Conservation (phyloP, 2,113 vertebrate genomes). For the Sapayoa aenigma region DNA sequence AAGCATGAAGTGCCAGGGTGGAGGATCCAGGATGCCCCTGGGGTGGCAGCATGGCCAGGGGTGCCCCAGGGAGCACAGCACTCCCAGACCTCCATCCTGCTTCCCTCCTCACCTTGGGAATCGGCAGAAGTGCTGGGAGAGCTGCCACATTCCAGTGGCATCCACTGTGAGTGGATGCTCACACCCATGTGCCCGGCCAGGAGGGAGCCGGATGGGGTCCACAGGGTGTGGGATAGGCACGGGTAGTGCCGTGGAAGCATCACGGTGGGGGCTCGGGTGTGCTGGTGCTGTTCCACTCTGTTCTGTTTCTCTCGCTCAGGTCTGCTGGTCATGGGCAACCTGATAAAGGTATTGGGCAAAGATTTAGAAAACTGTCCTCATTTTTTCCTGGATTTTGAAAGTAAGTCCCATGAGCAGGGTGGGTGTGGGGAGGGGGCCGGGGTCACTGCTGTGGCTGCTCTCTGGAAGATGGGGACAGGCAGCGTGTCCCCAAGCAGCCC, state of each 20-base stretch:
- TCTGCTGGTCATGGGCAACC: conserved; percentile 95
- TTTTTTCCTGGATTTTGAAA: conserved; percentile 99
- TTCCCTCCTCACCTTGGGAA: not conserved
- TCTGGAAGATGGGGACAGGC: not conserved
- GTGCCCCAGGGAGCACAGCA: not conserved
- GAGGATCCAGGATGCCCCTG: not conserved
- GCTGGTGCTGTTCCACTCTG: conserved; percentile 58
- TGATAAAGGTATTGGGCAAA: conserved; percentile 98
- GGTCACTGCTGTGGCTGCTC: not conserved
- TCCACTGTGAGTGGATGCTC: too few species aligned
- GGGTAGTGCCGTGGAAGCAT: not conserved
- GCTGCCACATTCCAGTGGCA: not conserved
- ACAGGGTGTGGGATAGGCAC: not conserved
- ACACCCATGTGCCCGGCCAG: fast-evolving
- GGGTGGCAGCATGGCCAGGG: not conserved
- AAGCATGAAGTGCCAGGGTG: fast-evolving
- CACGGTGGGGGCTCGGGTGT: not conserved
- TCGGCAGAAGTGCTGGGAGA: not conserved
- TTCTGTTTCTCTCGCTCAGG: conserved; percentile 83
- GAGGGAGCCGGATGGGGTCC: not conserved
- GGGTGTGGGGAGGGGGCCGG: not conserved
- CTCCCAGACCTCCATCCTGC: not conserved
- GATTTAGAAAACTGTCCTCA: conserved; percentile 98
- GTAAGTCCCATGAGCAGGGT: conserved; percentile 78
- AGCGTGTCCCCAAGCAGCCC: not conserved